Evolutionary conservation across 92 coral and sea anemone species (phyloP).

Genomic region (Paragorgia papillata): DNA sequence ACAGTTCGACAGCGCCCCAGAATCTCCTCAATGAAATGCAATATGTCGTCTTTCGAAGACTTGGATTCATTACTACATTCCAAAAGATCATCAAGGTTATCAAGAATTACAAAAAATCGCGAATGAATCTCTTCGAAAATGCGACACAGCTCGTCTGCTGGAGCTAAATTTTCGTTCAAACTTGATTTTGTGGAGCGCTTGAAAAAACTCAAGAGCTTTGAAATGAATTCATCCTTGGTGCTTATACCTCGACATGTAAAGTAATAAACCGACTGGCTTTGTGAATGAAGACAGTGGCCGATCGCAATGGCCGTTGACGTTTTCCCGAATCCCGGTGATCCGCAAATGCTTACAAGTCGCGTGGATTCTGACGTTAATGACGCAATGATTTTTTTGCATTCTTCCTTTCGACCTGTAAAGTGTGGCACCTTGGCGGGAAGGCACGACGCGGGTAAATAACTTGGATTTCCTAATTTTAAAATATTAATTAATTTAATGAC

Average conservation of each 20-base stretch:
- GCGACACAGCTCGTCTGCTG: slow-evolving; percentile 32
- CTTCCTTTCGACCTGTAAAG: slow-evolving; percentile 42
- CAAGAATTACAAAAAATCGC: slow-evolving; percentile 27
- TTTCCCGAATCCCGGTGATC: slow-evolving; percentile 58
- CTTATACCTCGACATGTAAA: slow-evolving; percentile 27
- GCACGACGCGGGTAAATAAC: slow-evolving; percentile 2
- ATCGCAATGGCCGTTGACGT: slow-evolving; percentile 41
- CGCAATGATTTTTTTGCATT: slow-evolving; percentile 27
- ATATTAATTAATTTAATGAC: background rate
- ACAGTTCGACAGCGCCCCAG: background rate
- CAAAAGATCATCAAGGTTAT: slow-evolving; percentile 49
- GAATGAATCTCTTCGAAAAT: slow-evolving; percentile 9
- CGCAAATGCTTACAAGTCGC: slow-evolving; percentile 50
- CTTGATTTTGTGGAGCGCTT: background rate
- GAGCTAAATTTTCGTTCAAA: background rate
- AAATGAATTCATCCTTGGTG: slow-evolving; percentile 10
- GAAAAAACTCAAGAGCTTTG: slow-evolving; percentile 25
- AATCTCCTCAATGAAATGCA: background rate
- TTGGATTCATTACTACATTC: background rate
- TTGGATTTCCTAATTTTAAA: background rate
- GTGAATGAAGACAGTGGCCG: slow-evolving; percentile 30
- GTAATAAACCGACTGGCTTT: slow-evolving; percentile 36
- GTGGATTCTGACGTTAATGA: slow-evolving; percentile 29
- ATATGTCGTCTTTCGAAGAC: background rate
- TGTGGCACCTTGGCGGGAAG: slow-evolving; percentile 36